A percentile compares a stretch with the other conserved stretches of the same genome.
These are phyloP conservation scores for Trypoxylon attenuatum DNA, from an alignment of 2,888 invertebrate genomes.

Conservation along the genomic window DNA sequence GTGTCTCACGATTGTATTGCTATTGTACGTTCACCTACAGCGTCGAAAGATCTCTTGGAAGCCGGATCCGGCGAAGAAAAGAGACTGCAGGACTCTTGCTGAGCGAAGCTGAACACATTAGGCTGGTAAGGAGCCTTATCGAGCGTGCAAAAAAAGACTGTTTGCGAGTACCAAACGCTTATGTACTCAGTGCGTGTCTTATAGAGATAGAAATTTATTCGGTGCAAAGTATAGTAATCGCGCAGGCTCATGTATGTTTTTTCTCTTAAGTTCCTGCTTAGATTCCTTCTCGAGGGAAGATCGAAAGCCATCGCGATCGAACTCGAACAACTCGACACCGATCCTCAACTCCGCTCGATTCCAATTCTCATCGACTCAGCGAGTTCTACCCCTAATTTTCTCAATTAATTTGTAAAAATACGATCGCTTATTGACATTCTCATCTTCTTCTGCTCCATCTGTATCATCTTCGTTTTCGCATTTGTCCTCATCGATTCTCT, in stretches of 20 bases:
- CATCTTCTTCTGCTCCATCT: constrained; percentile 18
- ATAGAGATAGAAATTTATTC: neutral
- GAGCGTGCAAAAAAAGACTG: neutral
- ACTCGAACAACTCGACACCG: constrained; percentile 1
- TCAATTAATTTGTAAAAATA: constrained; percentile 47
- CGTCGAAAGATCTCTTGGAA: too few relatives aligned
- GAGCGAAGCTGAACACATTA: neutral
- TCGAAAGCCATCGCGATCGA: too few relatives aligned
- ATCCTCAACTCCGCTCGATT: too few relatives aligned
- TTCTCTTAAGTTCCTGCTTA: too few relatives aligned
- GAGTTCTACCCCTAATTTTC: too few relatives aligned
- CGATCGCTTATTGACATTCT: constrained; percentile 12
- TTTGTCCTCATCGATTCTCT: constrained; percentile 20
- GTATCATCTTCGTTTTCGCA: constrained; percentile 8
- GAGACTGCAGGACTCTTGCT: neutral
- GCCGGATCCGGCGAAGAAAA: too few relatives aligned
- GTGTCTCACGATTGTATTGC: too few relatives aligned
- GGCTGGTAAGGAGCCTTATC: neutral
- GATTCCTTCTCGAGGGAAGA: too few relatives aligned
- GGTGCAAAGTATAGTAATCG: neutral
- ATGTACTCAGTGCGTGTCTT: neutral
- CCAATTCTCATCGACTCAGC: too few relatives aligned
- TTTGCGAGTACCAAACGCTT: neutral
- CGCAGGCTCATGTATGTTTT: too few relatives aligned
- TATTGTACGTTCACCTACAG: too few relatives aligned